phyloP scores from a whole-genome alignment of 2,797 vertebrate species.

The Thunnus albacares region DNA sequence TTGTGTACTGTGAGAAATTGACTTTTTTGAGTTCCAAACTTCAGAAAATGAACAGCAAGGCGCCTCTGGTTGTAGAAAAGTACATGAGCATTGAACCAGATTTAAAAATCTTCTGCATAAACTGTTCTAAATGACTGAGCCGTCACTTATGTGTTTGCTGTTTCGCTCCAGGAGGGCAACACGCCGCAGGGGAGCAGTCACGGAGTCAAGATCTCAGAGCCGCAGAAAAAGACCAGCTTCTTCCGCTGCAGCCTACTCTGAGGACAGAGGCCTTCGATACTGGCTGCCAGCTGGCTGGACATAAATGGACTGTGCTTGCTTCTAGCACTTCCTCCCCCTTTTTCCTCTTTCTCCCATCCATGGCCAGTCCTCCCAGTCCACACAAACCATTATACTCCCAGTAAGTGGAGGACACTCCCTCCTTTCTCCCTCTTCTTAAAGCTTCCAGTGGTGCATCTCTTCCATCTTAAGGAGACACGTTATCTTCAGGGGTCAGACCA shows the following conservation, averaged over 20 bases:
- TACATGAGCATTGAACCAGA: neutral
- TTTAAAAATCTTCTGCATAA: neutral
- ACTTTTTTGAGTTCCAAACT: neutral
- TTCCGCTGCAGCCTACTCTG: constrained; percentile 97
- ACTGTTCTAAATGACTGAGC: neutral
- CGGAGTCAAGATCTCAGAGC: constrained; percentile 96
- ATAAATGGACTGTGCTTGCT: constrained; percentile 90
- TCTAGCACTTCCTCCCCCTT: constrained; percentile 73
- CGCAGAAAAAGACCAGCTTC: constrained; percentile 97
- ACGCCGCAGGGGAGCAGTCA: constrained; percentile 94
- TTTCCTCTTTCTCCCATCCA: constrained; percentile 42
- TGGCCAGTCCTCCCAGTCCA: constrained; percentile 59
- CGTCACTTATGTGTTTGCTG: constrained; percentile 28
- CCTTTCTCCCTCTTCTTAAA: constrained; percentile 69
- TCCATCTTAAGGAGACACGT: constrained; percentile 62
- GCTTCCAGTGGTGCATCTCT: constrained; percentile 74
- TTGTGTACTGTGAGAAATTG: neutral
- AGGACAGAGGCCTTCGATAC: constrained; percentile 83
- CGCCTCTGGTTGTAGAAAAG: neutral
- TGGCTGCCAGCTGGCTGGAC: constrained; percentile 76
- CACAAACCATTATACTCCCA: constrained; percentile 60
- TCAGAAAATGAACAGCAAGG: neutral
- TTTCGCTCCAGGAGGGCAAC: constrained; percentile 92
- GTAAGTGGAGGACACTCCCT: constrained; percentile 57
- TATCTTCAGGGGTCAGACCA: constrained; percentile 52